These are phyloP conservation scores for Erythrocebus patas DNA, from an alignment of 2,113 vertebrate species.

Conservation along the genomic window DNA sequence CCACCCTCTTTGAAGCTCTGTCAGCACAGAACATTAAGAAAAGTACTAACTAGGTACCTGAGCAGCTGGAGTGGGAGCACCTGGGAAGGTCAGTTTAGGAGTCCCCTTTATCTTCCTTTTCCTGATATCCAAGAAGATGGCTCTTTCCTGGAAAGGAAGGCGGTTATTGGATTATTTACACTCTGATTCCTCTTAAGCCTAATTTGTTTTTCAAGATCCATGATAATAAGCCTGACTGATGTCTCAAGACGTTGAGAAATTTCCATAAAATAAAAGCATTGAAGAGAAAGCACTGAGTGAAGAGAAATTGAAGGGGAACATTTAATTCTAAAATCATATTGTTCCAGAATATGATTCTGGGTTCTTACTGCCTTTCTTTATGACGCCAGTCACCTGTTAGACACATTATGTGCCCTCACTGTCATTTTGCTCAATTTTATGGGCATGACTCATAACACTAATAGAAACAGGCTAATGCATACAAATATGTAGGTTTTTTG, in stretches of 20 bases:
- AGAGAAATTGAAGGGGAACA: neutral
- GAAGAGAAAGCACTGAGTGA: neutral
- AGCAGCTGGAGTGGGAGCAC: neutral
- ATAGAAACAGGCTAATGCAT: neutral
- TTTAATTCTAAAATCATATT: neutral
- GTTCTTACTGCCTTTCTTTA: neutral
- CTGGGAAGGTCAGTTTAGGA: neutral
- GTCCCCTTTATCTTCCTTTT: neutral
- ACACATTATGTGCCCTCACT: neutral
- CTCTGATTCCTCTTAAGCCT: neutral
- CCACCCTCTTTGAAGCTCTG: neutral
- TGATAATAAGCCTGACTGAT: neutral
- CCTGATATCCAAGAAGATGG: neutral
- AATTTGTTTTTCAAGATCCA: neutral
- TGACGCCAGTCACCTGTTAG: neutral
- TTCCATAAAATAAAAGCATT: neutral
- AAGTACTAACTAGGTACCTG: neutral
- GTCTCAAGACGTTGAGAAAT: neutral
- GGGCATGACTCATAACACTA: neutral
- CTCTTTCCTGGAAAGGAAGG: neutral
- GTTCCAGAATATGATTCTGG: neutral
- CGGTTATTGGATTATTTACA: neutral
- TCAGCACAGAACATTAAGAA: neutral
- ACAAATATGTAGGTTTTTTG: neutral
- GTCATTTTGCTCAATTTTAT: neutral